Percentiles rank a stretch among this genome's conserved stretches.
These are phyloP conservation scores for Meandrusa payeni DNA, from an alignment of 2,888 invertebrate species.

Conservation along the genomic window DNA sequence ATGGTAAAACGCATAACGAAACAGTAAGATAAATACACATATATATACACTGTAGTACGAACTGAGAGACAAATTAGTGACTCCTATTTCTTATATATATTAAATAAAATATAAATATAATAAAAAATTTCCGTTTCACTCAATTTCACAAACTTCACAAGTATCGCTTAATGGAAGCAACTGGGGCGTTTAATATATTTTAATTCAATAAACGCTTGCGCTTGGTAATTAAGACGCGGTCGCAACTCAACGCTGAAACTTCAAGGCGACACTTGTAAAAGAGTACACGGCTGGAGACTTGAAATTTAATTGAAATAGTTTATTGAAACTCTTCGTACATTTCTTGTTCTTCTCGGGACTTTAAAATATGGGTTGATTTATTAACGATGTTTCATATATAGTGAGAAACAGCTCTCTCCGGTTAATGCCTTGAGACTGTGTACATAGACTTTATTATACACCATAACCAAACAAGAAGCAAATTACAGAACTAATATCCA, in stretches of 20 bases:
- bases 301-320: slow-evolving; percentile 40
- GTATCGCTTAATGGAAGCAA: slow-evolving; percentile 7
- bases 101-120: no score
- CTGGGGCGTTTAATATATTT: slow-evolving; percentile 6
- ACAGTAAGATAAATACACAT: no score
- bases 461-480: no score
- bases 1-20: no score
- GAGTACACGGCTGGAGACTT: slow-evolving; percentile 32
- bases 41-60: no score
- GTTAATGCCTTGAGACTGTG: neutral
- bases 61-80: no score
- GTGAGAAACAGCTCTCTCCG: neutral
- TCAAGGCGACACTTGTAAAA: slow-evolving; percentile 35
- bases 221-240: slow-evolving; percentile 15
- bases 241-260: slow-evolving; percentile 26
- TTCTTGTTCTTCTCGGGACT: slow-evolving; percentile 10
- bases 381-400: slow-evolving; percentile 1
- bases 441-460: no score
- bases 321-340: slow-evolving; percentile 31
- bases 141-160: slow-evolving; percentile 1
- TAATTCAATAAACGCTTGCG: slow-evolving; percentile 15
- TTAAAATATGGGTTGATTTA: slow-evolving; percentile 8
- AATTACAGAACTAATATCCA: no score
- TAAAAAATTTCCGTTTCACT: neutral
- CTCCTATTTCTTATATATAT: no score